Conservation (phyloP, 2,113 vertebrate genomes). For the Pycnonotus jocosus region DNA sequence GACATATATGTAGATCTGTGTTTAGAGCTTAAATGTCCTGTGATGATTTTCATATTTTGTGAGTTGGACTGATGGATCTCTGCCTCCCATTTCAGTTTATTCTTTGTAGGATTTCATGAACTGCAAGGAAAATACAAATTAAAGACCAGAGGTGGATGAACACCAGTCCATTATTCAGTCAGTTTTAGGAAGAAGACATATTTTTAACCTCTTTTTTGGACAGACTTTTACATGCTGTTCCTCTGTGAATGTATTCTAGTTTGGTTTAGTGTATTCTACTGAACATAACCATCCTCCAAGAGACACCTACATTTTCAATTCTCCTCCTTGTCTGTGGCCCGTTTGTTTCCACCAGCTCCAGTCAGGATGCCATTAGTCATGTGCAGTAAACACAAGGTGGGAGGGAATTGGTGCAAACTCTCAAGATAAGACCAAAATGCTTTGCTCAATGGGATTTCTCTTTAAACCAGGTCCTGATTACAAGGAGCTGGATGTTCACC, state of each 20-base stretch:
- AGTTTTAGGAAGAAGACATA: slow-evolving; percentile 1
- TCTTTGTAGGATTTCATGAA: neutral
- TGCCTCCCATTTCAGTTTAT: slow-evolving; percentile 9
- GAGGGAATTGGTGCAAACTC: slow-evolving; percentile 13
- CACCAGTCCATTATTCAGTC: neutral
- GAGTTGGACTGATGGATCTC: neutral
- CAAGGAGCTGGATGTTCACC: slow-evolving; percentile 93
- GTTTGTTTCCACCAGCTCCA: slow-evolving; percentile 41
- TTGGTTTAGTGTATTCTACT: neutral
- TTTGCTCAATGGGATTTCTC: slow-evolving; percentile 62
- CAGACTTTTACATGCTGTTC: neutral
- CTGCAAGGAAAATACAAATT: neutral
- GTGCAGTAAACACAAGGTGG: slow-evolving; percentile 15
- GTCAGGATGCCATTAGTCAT: slow-evolving; percentile 49
- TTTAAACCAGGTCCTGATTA: slow-evolving; percentile 82
- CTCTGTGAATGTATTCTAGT: neutral
- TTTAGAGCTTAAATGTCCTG: neutral
- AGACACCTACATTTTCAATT: slow-evolving; percentile 11
- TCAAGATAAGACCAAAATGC: neutral
- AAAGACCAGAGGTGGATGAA: neutral
- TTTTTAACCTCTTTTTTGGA: neutral
- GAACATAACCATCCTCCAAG: neutral
- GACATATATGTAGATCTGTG: neutral
- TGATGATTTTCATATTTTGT: neutral
- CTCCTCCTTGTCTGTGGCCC: slow-evolving; percentile 18